phyloP scores from a whole-genome alignment of 2,888 invertebrate genomes.

The Ligdia adustata region DNA sequence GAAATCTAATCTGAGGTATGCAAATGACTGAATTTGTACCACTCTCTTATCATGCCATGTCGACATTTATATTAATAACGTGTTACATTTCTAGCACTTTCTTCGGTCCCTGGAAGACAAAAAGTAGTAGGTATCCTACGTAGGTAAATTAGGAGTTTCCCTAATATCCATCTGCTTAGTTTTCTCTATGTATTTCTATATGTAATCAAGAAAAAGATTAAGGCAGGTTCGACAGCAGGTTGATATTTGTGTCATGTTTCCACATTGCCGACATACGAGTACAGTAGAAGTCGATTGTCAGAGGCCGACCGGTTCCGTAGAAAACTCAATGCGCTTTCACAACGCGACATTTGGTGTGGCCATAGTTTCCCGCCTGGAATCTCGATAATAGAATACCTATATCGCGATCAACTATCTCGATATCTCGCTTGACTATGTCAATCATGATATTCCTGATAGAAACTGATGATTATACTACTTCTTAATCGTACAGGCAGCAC shows the following conservation, averaged over 20 bases:
- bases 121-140: too few relatives aligned
- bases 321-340: conserved; percentile 70
- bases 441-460: not conserved
- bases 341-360: conserved; percentile 46
- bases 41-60: conserved; percentile 1
- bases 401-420: conserved; percentile 3
- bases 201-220: too few relatives aligned
- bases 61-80: conserved; percentile 1
- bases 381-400: conserved; percentile 22
- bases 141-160: too few relatives aligned
- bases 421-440: conserved; percentile 5
- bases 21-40: conserved; percentile 1
- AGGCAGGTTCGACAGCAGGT: too few relatives aligned
- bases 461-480: not conserved
- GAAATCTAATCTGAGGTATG: conserved; percentile 1
- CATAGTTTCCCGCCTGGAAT: conserved; percentile 50
- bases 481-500: conserved; percentile 1
- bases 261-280: conserved; percentile 12
- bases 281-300: conserved; percentile 36
- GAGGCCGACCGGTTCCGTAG: conserved; percentile 60
- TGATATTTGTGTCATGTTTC: conserved; percentile 20
- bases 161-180: too few relatives aligned
- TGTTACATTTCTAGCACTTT: too few relatives aligned
- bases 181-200: too few relatives aligned
- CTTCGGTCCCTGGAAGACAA: too few relatives aligned